Percentiles rank a stretch among this genome's conserved stretches.
These are phyloP conservation scores for Ctenodactylus gundi DNA, from an alignment of 2,113 vertebrate genomes.

Conservation along the genomic window DNA sequence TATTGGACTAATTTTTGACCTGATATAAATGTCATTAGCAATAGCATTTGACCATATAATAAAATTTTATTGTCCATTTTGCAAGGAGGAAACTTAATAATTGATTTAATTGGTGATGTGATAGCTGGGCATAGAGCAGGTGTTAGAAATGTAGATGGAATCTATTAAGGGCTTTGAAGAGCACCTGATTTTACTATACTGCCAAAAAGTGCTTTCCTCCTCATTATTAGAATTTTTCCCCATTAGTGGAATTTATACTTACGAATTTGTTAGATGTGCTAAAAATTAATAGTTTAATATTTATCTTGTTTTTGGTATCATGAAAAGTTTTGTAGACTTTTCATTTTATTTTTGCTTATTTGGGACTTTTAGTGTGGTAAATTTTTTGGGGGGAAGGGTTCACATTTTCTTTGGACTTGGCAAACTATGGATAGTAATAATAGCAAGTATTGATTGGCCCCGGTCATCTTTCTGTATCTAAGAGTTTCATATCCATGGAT, in stretches of 20 bases:
- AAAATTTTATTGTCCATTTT: conserved; percentile 32
- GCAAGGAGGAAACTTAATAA: neutral
- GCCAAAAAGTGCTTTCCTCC: neutral
- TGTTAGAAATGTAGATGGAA: neutral
- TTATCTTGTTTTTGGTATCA: neutral
- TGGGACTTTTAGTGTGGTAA: neutral
- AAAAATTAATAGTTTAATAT: neutral
- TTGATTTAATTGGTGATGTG: neutral
- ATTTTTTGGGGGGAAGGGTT: neutral
- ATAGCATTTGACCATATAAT: conserved; percentile 6
- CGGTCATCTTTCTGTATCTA: neutral
- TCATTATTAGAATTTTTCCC: neutral
- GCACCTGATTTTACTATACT: neutral
- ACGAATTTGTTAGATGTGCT: neutral
- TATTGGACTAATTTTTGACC: conserved; percentile 20
- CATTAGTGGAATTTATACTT: neutral
- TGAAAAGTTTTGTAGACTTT: neutral
- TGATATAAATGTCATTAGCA: conserved; percentile 18
- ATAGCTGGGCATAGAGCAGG: neutral
- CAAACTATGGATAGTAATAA: neutral
- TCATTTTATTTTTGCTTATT: neutral
- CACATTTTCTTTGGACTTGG: neutral
- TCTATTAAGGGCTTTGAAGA: neutral
- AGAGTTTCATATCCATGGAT: neutral
- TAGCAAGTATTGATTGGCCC: neutral